A percentile compares a stretch with the other conserved stretches of the same genome.
Conservation (phyloP, 2,888 invertebrate species). For the Apodemia zela region DNA sequence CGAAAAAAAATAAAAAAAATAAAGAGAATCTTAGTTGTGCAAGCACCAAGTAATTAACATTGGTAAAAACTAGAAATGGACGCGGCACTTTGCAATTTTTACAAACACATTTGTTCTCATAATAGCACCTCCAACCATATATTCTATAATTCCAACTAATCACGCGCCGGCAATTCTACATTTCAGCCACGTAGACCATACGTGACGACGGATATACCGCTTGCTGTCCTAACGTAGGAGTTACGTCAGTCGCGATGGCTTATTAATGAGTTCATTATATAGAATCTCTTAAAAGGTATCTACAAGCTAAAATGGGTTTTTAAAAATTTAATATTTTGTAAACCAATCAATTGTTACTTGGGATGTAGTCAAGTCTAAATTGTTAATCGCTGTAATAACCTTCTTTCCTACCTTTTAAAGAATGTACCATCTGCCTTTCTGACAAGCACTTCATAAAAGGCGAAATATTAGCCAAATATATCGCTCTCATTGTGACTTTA, state of each 20-base stretch:
- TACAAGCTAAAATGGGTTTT: neutral
- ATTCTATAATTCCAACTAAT: conserved; percentile 11
- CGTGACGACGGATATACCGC: conserved; percentile 14
- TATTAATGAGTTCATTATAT: conserved; percentile 11
- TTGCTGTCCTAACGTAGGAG: conserved; percentile 15
- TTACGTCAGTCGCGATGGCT: conserved; percentile 8
- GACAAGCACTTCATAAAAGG: no score
- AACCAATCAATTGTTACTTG: no score
- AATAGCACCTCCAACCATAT: conserved; percentile 1
- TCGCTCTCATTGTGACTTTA: no score
- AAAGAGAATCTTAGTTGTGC: neutral
- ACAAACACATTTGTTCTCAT: conserved; percentile 1
- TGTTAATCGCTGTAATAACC: no score
- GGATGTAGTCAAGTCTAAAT: no score
- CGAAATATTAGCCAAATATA: no score
- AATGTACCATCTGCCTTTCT: no score
- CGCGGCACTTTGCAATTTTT: neutral
- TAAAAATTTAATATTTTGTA: no score
- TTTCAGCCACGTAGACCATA: conserved; percentile 14
- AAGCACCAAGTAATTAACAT: neutral
- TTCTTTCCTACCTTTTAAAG: no score
- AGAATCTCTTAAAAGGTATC: neutral
- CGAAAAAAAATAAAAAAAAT: no score
- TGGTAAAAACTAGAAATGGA: conserved; percentile 2
- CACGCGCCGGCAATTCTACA: conserved; percentile 7